phyloP scores from a whole-genome alignment of 2,113 vertebrate species.

The Macquaria ambigua region DNA sequence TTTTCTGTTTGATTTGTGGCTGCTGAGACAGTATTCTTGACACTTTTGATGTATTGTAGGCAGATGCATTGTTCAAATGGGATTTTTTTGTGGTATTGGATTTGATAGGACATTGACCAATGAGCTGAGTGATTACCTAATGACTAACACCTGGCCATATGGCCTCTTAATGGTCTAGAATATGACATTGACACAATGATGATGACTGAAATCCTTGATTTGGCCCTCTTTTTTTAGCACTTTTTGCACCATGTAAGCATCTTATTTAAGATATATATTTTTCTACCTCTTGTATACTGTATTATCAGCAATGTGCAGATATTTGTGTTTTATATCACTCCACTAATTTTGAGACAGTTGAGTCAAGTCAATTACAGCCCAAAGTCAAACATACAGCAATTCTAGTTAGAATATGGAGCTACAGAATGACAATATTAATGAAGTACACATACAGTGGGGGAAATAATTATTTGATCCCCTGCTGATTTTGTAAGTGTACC shows the following conservation, averaged over 20 bases:
- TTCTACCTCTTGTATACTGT: no score
- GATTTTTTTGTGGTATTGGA: neutral
- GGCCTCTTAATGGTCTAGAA: neutral
- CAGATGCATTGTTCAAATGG: neutral
- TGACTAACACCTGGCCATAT: neutral
- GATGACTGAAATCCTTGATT: neutral
- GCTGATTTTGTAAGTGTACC: no score
- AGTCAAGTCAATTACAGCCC: neutral
- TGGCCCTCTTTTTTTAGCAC: neutral
- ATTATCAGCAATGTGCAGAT: neutral
- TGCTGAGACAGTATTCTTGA: neutral
- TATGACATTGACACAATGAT: neutral
- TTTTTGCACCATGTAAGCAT: neutral
- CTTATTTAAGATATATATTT: no score
- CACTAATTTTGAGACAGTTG: neutral
- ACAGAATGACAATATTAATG: no score
- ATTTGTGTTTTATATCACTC: neutral
- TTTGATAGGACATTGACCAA: neutral
- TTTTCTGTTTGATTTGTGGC: neutral
- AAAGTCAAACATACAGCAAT: no score
- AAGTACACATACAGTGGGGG: no score
- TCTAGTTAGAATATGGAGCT: no score
- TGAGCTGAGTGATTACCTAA: neutral
- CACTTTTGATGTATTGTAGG: neutral
- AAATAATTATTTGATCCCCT: no score